A percentile compares a stretch with the other conserved stretches of the same genome.
phyloP scores from a whole-genome alignment of 2,113 vertebrate genomes.

The Vombatus ursinus region DNA sequence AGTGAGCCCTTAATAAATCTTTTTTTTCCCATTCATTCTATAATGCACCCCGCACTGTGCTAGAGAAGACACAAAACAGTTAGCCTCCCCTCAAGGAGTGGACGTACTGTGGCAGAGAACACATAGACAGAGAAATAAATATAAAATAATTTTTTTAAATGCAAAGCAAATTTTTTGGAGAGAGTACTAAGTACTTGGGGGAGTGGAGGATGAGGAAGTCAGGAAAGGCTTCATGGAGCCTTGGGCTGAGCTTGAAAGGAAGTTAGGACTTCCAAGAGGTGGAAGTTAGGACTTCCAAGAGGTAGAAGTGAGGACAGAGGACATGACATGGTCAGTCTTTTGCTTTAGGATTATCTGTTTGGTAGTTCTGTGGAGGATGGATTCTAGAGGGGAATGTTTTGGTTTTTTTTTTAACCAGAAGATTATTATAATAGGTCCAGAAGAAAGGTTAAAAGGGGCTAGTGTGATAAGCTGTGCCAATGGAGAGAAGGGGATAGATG shows the following conservation, averaged over 20 bases:
- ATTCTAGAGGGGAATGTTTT: too few relatives aligned
- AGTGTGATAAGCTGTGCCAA: not conserved
- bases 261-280: not conserved
- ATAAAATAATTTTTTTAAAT: not conserved
- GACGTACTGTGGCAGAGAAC: not conserved
- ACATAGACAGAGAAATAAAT: not conserved
- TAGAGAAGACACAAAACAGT: not conserved
- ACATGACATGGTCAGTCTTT: not conserved
- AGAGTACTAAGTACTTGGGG: not conserved
- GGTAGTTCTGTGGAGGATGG: not conserved
- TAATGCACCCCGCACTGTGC: not conserved
- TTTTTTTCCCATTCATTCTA: not conserved
- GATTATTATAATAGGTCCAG: not conserved
- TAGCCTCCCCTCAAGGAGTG: not conserved
- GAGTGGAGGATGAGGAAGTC: not conserved
- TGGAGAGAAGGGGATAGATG: not conserved
- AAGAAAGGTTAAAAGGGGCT: not conserved
- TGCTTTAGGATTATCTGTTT: not conserved
- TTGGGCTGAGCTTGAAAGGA: not conserved
- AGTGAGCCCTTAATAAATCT: not conserved
- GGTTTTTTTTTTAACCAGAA: not conserved
- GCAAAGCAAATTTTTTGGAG: not conserved
- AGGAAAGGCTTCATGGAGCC: not conserved
- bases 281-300: not conserved
- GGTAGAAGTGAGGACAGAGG: not conserved